A percentile compares a stretch with the other conserved stretches of the same genome.
These are phyloP conservation scores for Scatophagus argus DNA, from an alignment of 2,113 vertebrate genomes.

Conservation along the genomic window DNA sequence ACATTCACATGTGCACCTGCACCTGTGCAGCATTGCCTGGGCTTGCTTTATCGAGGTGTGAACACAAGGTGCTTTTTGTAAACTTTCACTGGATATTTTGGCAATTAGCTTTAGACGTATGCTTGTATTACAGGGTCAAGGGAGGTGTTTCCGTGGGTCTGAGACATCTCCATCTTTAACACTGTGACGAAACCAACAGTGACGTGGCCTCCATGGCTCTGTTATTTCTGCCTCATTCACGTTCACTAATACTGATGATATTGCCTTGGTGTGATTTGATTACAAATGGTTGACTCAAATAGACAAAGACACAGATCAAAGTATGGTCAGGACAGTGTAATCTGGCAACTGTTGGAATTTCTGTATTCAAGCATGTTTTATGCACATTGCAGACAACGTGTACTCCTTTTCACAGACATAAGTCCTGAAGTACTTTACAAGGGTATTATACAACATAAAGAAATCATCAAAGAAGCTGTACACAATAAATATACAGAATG, in stretches of 20 bases:
- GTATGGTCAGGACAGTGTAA: background rate
- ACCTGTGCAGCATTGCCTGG: slow-evolving; percentile 15
- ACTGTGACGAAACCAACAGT: background rate
- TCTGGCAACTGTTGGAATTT: background rate
- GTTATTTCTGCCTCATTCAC: too few relatives aligned
- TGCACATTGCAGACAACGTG: slow-evolving; percentile 5
- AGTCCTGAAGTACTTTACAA: too few relatives aligned
- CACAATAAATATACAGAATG: too few relatives aligned
- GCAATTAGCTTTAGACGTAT: background rate
- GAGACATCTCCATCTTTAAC: background rate
- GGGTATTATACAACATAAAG: too few relatives aligned
- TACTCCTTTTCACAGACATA: too few relatives aligned
- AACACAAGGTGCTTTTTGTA: slow-evolving; percentile 19
- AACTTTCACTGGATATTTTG: slow-evolving; percentile 14
- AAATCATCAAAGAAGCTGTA: too few relatives aligned
- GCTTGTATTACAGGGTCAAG: background rate
- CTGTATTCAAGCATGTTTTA: background rate
- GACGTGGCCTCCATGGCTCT: too few relatives aligned
- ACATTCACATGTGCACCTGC: slow-evolving; percentile 33
- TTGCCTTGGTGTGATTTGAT: background rate
- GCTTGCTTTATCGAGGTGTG: slow-evolving; percentile 20
- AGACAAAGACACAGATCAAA: background rate
- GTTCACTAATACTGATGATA: background rate
- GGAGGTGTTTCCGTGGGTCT: background rate
- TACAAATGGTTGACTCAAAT: background rate